These are phyloP conservation scores for Phoeniculus purpureus DNA, from an alignment of 2,797 vertebrate species.

Conservation along the genomic window DNA sequence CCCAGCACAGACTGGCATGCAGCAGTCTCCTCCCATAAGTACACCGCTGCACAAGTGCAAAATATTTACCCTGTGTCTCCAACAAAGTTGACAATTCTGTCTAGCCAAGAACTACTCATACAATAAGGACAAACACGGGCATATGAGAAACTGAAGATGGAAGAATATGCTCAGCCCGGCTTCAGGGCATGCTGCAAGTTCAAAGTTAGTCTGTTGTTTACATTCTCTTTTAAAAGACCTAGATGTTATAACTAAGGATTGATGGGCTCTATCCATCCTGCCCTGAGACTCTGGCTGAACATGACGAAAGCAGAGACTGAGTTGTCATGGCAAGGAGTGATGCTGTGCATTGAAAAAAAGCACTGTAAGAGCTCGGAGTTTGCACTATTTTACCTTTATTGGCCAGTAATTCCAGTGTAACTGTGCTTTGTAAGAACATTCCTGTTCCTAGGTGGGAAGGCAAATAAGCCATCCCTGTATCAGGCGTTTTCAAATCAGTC, in stretches of 20 bases:
- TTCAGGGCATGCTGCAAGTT: not conserved
- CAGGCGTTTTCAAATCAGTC: not conserved
- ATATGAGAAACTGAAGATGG: not conserved
- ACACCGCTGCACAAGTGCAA: conserved; percentile 12
- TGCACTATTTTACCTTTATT: not conserved
- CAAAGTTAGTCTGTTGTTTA: not conserved
- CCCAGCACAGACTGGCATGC: conserved; percentile 27
- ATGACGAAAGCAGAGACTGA: not conserved
- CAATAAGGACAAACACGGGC: conserved; percentile 28
- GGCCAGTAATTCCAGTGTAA: not conserved
- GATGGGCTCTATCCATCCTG: not conserved
- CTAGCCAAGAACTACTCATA: conserved; percentile 18
- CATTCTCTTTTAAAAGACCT: not conserved
- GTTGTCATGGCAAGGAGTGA: not conserved
- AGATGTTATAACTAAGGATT: not conserved
- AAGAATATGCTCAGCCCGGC: not conserved
- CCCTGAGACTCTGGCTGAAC: not conserved
- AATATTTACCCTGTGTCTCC: conserved; percentile 46
- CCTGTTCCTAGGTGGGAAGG: not conserved
- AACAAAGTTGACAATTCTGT: conserved; percentile 21
- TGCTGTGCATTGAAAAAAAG: not conserved
- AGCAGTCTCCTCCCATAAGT: conserved; percentile 6
- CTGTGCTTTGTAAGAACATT: not conserved
- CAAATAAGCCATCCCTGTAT: not conserved
- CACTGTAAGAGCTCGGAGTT: fast-evolving